A percentile compares a stretch with the other conserved stretches of the same genome.
These are phyloP conservation scores for Xestia rhomboidea DNA, from an alignment of 2,888 invertebrate genomes.

Conservation along the genomic window DNA sequence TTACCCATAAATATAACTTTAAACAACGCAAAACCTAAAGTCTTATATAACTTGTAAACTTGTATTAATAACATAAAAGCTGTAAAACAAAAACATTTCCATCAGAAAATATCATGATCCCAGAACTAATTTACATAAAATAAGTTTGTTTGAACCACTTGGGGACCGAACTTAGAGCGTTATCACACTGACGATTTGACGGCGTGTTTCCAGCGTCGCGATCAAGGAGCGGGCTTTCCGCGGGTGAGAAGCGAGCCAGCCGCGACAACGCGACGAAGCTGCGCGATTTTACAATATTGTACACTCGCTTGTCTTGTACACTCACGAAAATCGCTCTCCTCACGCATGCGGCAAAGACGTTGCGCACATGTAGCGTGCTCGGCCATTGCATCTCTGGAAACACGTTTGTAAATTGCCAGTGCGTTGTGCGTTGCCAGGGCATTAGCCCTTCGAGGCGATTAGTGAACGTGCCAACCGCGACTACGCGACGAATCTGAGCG, in stretches of 20 bases:
- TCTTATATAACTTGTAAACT: slow-evolving; percentile 53
- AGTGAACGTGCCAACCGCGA: background rate
- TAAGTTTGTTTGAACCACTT: slow-evolving; percentile 61
- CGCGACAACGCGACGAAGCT: background rate
- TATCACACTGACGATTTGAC: background rate
- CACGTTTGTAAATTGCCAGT: too few relatives aligned
- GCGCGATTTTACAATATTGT: background rate
- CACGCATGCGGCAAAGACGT: background rate
- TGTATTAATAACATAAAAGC: slow-evolving; percentile 46
- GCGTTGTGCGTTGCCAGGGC: too few relatives aligned
- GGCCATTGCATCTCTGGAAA: background rate
- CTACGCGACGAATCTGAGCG: too few relatives aligned
- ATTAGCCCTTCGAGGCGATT: too few relatives aligned
- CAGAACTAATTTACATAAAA: slow-evolving; percentile 74
- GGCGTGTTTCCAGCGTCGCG: background rate
- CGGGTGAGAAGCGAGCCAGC: background rate
- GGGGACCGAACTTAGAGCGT: slow-evolving; percentile 57
- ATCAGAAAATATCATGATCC: slow-evolving; percentile 71
- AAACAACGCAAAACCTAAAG: slow-evolving; percentile 21
- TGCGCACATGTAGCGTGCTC: background rate
- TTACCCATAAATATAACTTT: slow-evolving; percentile 22
- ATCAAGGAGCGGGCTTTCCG: background rate
- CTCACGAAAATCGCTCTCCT: background rate
- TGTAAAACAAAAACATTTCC: slow-evolving; percentile 69
- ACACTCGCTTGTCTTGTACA: background rate